A percentile compares a stretch with the other conserved stretches of the same genome.
Conservation (phyloP, 2,888 invertebrate genomes). For the Rhimphoctona megacephalus region DNA sequence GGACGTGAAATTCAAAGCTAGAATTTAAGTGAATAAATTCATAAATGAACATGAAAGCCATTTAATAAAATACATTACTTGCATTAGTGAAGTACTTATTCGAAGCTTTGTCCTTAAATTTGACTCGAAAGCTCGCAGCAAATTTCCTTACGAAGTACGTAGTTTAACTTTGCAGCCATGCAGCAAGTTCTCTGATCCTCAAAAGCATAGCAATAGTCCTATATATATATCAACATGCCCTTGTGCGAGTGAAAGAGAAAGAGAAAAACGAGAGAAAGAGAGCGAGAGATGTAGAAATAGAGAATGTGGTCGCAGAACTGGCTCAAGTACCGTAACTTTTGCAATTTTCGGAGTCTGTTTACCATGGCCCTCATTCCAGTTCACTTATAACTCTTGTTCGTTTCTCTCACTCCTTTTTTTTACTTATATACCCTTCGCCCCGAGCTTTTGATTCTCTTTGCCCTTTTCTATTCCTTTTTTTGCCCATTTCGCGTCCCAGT, state of each 20-base stretch:
- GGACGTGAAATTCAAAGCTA: not conserved
- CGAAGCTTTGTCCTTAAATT: not conserved
- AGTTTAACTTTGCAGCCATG: conserved; percentile 53
- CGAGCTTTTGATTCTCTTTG: conserved; percentile 14
- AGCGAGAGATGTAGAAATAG: conserved; percentile 32
- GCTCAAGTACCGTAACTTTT: conserved; percentile 65
- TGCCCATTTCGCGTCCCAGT: not conserved
- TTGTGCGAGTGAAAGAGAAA: not conserved
- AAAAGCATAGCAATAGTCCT: conserved; percentile 26
- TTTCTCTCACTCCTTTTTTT: conserved; percentile 14
- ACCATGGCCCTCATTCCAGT: conserved; percentile 50
- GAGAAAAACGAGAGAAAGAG: conserved; percentile 26
- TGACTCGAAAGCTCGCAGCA: conserved; percentile 45
- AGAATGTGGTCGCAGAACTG: conserved; percentile 54
- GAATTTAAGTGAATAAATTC: not conserved
- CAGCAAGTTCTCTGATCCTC: conserved; percentile 46
- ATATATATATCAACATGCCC: not conserved
- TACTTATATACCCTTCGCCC: conserved; percentile 7
- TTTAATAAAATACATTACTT: conserved; percentile 1
- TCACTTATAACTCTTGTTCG: conserved; percentile 49
- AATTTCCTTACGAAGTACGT: conserved; percentile 24
- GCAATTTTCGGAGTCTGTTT: conserved; percentile 70
- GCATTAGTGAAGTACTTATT: conserved; percentile 4
- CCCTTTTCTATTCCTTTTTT: conserved; percentile 16
- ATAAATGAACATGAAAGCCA: not conserved